Evolutionary conservation across 2,113 vertebrate genomes (phyloP), one percentile per base, ranked within the genome.

Genomic region (Columba janthina): DNA sequence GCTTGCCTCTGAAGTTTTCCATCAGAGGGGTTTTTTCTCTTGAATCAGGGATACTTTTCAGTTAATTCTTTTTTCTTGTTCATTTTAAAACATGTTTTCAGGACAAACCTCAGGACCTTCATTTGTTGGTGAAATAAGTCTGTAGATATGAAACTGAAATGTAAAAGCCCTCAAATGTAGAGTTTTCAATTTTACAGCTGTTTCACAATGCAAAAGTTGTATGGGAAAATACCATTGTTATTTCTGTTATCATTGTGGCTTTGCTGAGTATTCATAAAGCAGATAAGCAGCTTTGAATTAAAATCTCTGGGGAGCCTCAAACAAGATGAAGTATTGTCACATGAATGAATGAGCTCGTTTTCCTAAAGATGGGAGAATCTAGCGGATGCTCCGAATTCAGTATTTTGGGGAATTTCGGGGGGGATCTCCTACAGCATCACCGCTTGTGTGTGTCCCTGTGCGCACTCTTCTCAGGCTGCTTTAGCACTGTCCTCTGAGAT

Each of bases 361-460:
- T 72, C 11, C 11, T 67, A 29, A 57, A 61, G 44, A 19, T 9
- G 32, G 8, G n/a, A 64, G 20, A 66, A 44, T 21, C 12, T 11
- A 31, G 20, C 0, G 2, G 38, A 31, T n/a, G 29, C 15, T 56
- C 24, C 0, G 1, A 18, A 9, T 38, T 32, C 5, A 5, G 0
- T 40, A 10, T 61, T 51, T 40, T 17, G 2, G 48, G 60, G n/a
- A 4, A 44, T 74, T 64, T 57, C 53, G 21, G 28, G 24, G 28
- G 24, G 10, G 12, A 5, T 78, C 9, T 65, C 16, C 48, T 36
- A 0, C 11, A 28, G 5, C 5, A 3, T 1, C 32, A 9, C 8
- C 22, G 2, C 3, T 4, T 5, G 13, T 12, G 9, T 12, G 0
- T 3, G 4, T 72, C 17, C 25, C 25, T 0, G 0, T 21, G 26